Conservation (phyloP, 2,888 invertebrate genomes). For the Dryadula phaetusa region DNA sequence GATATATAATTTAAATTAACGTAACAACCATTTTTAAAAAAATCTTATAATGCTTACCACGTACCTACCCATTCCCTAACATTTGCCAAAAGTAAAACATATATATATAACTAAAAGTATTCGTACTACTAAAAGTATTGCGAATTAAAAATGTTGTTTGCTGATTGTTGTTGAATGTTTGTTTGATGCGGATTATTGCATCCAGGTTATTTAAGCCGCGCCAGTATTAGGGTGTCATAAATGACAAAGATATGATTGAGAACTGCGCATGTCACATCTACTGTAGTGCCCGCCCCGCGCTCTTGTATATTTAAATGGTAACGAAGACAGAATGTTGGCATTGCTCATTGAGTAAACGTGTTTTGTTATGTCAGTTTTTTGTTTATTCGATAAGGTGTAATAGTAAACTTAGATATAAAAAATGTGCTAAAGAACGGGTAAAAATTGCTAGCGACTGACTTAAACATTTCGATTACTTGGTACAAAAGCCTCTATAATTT, state of each 20-base stretch:
- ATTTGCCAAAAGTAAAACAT: too few species aligned
- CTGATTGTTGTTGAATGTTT: too few species aligned
- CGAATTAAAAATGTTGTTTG: too few species aligned
- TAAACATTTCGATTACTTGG: background rate
- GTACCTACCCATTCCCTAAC: too few species aligned
- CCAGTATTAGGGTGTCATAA: slow-evolving; percentile 13
- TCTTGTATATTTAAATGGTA: background rate
- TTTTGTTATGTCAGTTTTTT: background rate
- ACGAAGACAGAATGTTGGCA: background rate
- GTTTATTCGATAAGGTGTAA: too few species aligned
- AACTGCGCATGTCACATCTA: slow-evolving; percentile 1
- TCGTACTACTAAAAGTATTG: too few species aligned
- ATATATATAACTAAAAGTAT: too few species aligned
- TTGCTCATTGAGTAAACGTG: background rate
- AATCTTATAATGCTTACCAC: too few species aligned
- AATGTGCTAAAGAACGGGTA: background rate
- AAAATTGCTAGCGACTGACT: slow-evolving; percentile 2
- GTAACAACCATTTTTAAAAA: too few species aligned
- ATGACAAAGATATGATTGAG: background rate
- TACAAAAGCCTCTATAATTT: too few species aligned
- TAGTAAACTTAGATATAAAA: too few species aligned
- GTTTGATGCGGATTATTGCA: slow-evolving; percentile 10
- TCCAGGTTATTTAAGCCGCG: slow-evolving; percentile 12
- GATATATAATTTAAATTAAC: too few species aligned
- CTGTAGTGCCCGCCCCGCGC: background rate